Evolutionary conservation across 2,888 invertebrate species (phyloP).

Genomic region (Cryptosula pallasiana): DNA sequence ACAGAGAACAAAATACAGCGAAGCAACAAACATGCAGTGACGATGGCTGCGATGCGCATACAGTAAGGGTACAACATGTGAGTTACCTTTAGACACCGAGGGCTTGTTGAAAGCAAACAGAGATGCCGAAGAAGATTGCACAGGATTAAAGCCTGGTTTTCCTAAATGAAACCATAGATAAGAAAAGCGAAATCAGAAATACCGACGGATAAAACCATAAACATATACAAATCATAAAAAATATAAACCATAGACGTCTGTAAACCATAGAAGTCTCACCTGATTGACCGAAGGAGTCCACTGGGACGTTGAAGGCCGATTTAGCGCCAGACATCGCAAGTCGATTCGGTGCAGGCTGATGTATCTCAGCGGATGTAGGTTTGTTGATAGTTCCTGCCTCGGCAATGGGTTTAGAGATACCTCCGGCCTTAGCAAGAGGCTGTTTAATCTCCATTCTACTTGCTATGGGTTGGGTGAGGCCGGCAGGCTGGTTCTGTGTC

Average conservation of each 20-base stretch:
- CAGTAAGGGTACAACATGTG: too few species aligned
- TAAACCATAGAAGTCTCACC: too few species aligned
- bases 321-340: neutral
- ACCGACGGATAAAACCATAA: neutral
- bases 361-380: neutral
- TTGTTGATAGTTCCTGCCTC: neutral
- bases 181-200: neutral
- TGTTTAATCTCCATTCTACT: neutral
- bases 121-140: neutral
- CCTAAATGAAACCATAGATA: neutral
- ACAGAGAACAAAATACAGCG: too few species aligned
- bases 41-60: too few species aligned
- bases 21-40: too few species aligned
- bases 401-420: neutral
- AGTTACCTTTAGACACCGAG: neutral
- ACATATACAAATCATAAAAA: neutral
- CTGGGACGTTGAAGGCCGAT: conserved; percentile 7
- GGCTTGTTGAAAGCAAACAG: neutral
- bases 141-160: neutral
- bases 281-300: neutral
- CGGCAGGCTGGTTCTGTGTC: conserved; percentile 4
- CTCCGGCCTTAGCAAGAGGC: too few species aligned
- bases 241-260: too few species aligned
- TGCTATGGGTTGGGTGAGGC: neutral
- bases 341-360: neutral